Percentiles rank a stretch among this genome's conserved stretches.
phyloP scores from a whole-genome alignment of 2,888 invertebrate genomes.

The Tipula helvola region DNA sequence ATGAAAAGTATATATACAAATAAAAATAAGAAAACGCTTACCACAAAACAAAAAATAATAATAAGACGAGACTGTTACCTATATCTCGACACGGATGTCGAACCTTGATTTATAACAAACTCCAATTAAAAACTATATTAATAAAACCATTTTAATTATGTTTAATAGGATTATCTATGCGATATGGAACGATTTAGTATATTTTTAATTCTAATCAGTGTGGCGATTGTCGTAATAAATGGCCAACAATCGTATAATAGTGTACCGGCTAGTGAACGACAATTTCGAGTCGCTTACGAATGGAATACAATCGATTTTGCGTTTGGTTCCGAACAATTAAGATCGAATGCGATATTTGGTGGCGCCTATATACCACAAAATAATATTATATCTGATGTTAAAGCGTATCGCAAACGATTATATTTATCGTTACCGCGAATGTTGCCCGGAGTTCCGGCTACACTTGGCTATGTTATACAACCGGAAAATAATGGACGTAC shows the following conservation, averaged over 20 bases:
- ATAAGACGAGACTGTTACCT: neutral
- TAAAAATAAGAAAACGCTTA: neutral
- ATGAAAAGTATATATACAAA: neutral
- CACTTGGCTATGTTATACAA: constrained; percentile 45
- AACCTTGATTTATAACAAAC: neutral
- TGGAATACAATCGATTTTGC: constrained; percentile 59
- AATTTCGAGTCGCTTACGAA: constrained; percentile 57
- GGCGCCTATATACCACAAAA: constrained; percentile 52
- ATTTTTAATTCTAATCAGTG: neutral
- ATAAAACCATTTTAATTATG: neutral
- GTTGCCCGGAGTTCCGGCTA: constrained; percentile 57
- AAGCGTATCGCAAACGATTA: constrained; percentile 51
- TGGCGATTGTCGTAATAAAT: neutral
- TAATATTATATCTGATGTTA: constrained; percentile 54
- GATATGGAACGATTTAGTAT: neutral
- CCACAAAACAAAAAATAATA: neutral
- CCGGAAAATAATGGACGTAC: constrained; percentile 35
- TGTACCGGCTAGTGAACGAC: constrained; percentile 24
- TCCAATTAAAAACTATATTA: neutral
- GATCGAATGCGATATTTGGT: constrained; percentile 40
- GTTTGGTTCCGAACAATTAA: constrained; percentile 47
- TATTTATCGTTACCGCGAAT: constrained; percentile 58
- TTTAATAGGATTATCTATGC: neutral
- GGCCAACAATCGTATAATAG: neutral
- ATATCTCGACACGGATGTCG: neutral